Evolutionary conservation across 2,797 vertebrate species (phyloP).

Genomic region (Pangasius mekongensis): DNA sequence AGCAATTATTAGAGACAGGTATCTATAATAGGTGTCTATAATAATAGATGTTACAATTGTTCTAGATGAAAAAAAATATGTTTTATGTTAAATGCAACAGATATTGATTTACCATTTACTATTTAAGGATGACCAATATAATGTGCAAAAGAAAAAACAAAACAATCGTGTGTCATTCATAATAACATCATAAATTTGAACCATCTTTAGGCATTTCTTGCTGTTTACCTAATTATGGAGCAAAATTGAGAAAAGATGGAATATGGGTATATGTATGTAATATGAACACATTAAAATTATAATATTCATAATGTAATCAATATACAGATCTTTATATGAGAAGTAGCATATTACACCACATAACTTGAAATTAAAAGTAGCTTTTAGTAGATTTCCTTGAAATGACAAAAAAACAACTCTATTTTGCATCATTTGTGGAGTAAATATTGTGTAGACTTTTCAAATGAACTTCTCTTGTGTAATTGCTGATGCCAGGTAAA

Average conservation of each 20-base stretch:
- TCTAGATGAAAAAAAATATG: not conserved
- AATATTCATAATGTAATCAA: not conserved
- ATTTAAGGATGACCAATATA: not conserved
- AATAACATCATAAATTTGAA: not conserved
- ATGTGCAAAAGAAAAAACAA: not conserved
- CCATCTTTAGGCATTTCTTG: not conserved
- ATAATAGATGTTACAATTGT: not conserved
- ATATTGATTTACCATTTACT: not conserved
- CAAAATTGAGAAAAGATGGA: too few relatives aligned
- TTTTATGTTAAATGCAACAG: not conserved
- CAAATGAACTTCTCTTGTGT: not conserved
- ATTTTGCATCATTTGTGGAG: not conserved
- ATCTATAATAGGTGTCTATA: not conserved
- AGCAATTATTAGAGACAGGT: not conserved
- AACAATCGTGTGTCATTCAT: not conserved
- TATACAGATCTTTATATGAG: not conserved
- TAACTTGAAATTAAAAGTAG: not conserved
- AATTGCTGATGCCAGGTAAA: not conserved
- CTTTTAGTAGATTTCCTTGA: not conserved
- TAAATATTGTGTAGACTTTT: not conserved
- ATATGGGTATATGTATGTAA: not conserved
- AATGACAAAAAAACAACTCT: not conserved
- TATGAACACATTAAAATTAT: not conserved
- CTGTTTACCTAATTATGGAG: not conserved
- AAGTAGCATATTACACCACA: not conserved